Evolutionary conservation across 2,113 vertebrate genomes (phyloP).

Genomic region (Noturus placidus): DNA sequence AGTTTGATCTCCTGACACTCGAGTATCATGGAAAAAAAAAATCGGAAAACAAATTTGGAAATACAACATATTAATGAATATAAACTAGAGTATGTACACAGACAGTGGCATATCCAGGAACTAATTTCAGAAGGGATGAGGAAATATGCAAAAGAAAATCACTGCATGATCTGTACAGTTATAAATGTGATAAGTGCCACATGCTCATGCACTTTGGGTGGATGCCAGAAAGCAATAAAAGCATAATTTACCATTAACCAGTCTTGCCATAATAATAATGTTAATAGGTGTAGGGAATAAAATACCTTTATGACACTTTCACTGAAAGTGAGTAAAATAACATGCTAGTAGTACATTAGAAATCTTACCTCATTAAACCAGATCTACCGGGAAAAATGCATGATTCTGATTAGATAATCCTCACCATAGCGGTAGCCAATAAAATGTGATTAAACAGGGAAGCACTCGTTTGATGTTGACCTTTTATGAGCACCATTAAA

Average conservation of each 20-base stretch:
- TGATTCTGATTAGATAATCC: neutral
- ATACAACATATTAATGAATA: neutral
- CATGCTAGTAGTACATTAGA: neutral
- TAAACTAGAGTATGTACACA: neutral
- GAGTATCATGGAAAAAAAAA: conserved; percentile 24
- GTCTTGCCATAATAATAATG: conserved; percentile 12
- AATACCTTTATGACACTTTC: conserved; percentile 6
- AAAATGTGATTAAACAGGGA: neutral
- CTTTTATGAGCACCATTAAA: conserved; percentile 18
- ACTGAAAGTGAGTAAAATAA: conserved; percentile 14
- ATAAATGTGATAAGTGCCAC: conserved; percentile 11
- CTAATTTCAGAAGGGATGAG: neutral
- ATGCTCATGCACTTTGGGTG: conserved; percentile 10
- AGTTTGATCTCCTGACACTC: conserved; percentile 30
- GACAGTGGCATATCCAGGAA: neutral
- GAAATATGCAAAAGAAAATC: neutral
- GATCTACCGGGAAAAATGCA: neutral
- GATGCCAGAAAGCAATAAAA: conserved; percentile 13
- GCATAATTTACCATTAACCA: conserved; percentile 8
- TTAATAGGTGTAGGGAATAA: conserved; percentile 17
- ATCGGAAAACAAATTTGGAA: neutral
- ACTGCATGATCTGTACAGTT: conserved; percentile 7
- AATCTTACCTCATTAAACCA: neutral
- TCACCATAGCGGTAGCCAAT: neutral
- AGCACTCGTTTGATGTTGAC: neutral